Evolutionary conservation across 1,140 invertebrate genomes (phyloP).

Genomic region (Trichonephila clavata): DNA sequence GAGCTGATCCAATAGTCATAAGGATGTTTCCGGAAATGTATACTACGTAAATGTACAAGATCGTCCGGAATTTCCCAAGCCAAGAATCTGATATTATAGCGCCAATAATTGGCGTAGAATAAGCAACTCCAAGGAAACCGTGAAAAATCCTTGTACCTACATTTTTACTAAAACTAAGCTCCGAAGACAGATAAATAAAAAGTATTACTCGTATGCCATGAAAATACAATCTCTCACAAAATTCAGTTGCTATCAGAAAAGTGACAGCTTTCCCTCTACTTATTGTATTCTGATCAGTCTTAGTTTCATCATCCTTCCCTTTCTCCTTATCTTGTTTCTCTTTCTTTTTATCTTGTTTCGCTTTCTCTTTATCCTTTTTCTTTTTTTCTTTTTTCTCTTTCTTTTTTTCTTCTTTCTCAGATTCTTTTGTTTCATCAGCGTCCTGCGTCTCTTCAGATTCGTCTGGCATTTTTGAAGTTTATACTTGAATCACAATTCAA

Average conservation of each 20-base stretch:
- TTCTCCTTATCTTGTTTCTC: too few species aligned
- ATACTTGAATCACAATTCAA: too few species aligned
- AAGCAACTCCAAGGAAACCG: constrained; percentile 89
- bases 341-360: too few species aligned
- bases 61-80: constrained; percentile 89
- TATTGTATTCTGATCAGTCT: not conserved
- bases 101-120: constrained; percentile 92
- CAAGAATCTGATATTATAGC: constrained; percentile 94
- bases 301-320: not conserved
- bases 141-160: constrained; percentile 91
- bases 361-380: too few species aligned
- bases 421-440: too few species aligned
- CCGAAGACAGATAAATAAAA: constrained; percentile 88
- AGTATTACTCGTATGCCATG: constrained; percentile 89
- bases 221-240: constrained; percentile 97
- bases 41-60: constrained; percentile 86
- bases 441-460: too few species aligned
- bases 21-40: constrained; percentile 92
- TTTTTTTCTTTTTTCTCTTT: too few species aligned
- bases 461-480: too few species aligned
- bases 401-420: too few species aligned
- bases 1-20: constrained; percentile 83
- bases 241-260: constrained; percentile 97
- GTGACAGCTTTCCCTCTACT: constrained; percentile 84
- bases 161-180: constrained; percentile 85